A percentile compares a stretch with the other conserved stretches of the same genome.
phyloP scores from a whole-genome alignment of 2,797 vertebrate species.

The Rhinatrema bivittatum region DNA sequence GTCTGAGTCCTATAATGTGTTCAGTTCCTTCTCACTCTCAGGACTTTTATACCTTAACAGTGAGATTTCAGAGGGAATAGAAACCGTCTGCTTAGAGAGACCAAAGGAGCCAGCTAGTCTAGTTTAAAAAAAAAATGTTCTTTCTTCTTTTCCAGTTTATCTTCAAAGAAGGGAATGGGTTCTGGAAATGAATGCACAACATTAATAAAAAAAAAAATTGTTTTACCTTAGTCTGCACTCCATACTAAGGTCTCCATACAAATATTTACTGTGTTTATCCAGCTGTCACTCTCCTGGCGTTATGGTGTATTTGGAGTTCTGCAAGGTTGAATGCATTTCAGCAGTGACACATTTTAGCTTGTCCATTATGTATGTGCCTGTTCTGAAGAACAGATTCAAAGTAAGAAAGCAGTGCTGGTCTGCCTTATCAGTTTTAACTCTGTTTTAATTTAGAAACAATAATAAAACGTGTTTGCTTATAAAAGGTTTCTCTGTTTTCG shows the following conservation, averaged over 20 bases:
- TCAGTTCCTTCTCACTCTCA: no score
- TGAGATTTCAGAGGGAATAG: no score
- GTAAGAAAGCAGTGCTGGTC: no score
- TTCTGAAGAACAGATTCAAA: no score
- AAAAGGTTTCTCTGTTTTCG: no score
- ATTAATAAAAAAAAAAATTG: rapidly evolving
- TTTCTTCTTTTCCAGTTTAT: slow-evolving; percentile 11
- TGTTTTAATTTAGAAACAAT: no score
- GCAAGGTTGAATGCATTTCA: neutral
- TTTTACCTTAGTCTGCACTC: neutral
- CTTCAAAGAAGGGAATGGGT: neutral
- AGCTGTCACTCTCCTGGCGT: neutral
- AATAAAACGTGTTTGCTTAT: no score
- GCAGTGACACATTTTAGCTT: slow-evolving; percentile 24
- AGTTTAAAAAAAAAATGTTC: slow-evolving; percentile 3
- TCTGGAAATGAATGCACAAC: neutral
- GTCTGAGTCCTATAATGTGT: no score
- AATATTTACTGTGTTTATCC: slow-evolving; percentile 8
- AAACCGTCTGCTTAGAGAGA: neutral
- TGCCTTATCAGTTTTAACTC: no score
- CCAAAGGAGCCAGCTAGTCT: slow-evolving; percentile 4
- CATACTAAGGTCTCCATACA: neutral
- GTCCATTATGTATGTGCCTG: slow-evolving; percentile 55
- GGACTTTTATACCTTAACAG: no score
- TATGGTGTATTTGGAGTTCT: neutral